Evolutionary conservation across 2,888 invertebrate species (phyloP), one percentile per base, ranked within the genome.

Genomic region (Mythimna loreyi): DNA sequence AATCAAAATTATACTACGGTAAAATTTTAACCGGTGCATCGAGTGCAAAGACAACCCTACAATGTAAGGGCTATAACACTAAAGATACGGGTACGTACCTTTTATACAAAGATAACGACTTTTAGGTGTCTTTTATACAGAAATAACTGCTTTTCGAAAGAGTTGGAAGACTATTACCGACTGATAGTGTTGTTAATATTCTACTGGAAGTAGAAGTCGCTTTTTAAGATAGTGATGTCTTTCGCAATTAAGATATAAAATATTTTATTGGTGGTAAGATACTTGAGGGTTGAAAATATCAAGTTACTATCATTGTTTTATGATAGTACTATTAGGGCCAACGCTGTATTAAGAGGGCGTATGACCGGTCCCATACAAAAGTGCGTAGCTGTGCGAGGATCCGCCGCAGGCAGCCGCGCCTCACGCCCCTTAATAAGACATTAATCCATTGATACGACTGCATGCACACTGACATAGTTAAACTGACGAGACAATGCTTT

Each of bases 21-120:
- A 2, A 58, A 55, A 25, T 30, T 60, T 79, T 43, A 45, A 60
- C 33, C 33, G 23, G 13, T 81, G 71, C 72, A 81, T 36, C 50
- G 40, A 77, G 36, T 62, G 72, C 55, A 81, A 67, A 49, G n/a
- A 19, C n/a, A 43, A 25, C 45, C 33, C 40, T 25, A 64, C 45
- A 60, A 25, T 43, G 82, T 81, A 78, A 78, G 64, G 60, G 61
- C 63, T 74, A 80, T 87, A 82, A 84, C 80, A 78, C 67, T 84
- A 78, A 81, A 82, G 81, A 83, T 82, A 85, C 58, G 25, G 21
- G 5, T 55, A 52, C 25, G n/a, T 63, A 57, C 33, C 64, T 65
- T 75, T 80, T 61, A 75, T 55, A 65, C 49, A 75, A 80, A 75
- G 76, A 68, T 69, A 75, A 77, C 45, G 33, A 21, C 40, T 59